Evolutionary conservation across 2,888 invertebrate genomes (phyloP).

Genomic region (Volucella bombylans): DNA sequence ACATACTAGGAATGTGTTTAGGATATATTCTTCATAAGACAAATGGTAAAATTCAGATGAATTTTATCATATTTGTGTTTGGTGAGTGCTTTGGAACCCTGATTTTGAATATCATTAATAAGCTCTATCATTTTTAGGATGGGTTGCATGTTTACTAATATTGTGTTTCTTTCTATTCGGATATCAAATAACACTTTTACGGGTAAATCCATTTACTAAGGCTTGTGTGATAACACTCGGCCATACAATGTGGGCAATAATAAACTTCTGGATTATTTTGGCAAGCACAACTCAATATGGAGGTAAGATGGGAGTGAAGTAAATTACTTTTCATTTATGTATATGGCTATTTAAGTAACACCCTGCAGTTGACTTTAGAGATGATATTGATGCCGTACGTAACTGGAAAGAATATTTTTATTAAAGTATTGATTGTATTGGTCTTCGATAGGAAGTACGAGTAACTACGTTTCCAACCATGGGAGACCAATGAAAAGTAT

Average conservation of each 20-base stretch:
- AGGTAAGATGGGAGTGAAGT: constrained; percentile 77
- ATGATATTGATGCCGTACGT: too few relatives aligned
- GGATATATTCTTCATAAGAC: constrained; percentile 88
- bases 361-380: too few relatives aligned
- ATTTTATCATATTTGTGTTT: constrained; percentile 74
- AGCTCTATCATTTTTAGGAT: constrained; percentile 75
- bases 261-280: constrained; percentile 82
- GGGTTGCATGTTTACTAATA: constrained; percentile 75
- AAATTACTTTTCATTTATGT: constrained; percentile 21
- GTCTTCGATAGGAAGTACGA: too few relatives aligned
- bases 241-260: constrained; percentile 83
- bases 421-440: too few relatives aligned
- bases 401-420: too few relatives aligned
- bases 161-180: constrained; percentile 75
- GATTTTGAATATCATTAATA: neutral
- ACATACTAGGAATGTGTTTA: constrained; percentile 88
- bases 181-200: constrained; percentile 71
- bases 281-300: constrained; percentile 82
- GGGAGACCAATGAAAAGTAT: too few relatives aligned
- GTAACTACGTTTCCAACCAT: too few relatives aligned
- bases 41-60: constrained; percentile 82
- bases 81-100: constrained; percentile 71
- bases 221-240: constrained; percentile 81
- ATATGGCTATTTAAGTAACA: constrained; percentile 69
- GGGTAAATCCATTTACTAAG: constrained; percentile 71